Percentiles rank a stretch among this genome's conserved stretches.
Evolutionary conservation across 2,888 invertebrate genomes (phyloP).

Genomic region (Tubulanus polymorphus): DNA sequence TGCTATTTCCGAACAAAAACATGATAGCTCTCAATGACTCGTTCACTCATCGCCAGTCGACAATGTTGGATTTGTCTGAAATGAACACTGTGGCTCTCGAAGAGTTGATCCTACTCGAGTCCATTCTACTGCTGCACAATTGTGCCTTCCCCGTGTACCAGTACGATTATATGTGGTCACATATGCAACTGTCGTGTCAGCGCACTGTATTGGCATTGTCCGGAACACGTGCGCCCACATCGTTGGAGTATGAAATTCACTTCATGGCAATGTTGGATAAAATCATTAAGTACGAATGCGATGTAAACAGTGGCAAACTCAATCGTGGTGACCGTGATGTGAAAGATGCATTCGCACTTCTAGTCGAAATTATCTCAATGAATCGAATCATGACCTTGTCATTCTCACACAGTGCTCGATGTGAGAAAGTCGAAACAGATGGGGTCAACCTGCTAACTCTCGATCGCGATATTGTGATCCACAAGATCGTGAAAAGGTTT

Average conservation of each 20-base stretch:
- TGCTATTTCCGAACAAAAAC: neutral
- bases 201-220: neutral
- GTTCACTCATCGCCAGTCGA: neutral
- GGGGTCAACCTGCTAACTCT: neutral
- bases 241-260: neutral
- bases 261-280: neutral
- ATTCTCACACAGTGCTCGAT: neutral
- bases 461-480: neutral
- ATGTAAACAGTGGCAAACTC: neutral
- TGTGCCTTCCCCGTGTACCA: neutral
- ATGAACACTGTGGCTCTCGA: neutral
- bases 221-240: neutral
- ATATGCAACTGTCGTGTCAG: neutral
- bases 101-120: neutral
- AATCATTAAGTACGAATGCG: neutral
- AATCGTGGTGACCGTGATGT: neutral
- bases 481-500: neutral
- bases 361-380: neutral
- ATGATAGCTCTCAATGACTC: neutral
- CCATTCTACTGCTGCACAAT: neutral
- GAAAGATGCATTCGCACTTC: neutral
- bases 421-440: neutral
- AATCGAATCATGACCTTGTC: neutral
- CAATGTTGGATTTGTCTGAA: neutral
- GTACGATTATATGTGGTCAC: neutral